Evolutionary conservation across 2,113 vertebrate species (phyloP).

Genomic region (Struthio camelus): DNA sequence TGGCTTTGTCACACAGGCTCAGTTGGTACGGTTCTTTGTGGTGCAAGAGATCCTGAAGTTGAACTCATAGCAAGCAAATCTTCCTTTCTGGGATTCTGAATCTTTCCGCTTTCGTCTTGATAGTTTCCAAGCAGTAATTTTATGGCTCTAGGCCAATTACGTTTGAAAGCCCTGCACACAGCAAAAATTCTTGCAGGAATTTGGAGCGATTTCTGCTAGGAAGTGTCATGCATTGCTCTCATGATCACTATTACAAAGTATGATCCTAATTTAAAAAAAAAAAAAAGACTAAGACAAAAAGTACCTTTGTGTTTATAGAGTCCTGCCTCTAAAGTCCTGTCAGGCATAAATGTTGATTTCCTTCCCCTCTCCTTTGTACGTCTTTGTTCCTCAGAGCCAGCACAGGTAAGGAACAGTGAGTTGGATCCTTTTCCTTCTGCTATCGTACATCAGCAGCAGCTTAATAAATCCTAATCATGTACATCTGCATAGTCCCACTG

Average conservation of each 20-base stretch:
- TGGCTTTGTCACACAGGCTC: neutral
- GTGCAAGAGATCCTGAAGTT: neutral
- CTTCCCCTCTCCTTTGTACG: neutral
- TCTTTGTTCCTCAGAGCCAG: neutral
- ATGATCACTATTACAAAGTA: slow-evolving; percentile 15
- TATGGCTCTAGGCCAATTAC: neutral
- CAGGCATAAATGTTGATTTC: neutral
- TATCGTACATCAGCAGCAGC: neutral
- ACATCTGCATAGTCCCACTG: neutral
- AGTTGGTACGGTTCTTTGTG: neutral
- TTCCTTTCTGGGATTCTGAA: neutral
- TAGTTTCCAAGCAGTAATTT: neutral
- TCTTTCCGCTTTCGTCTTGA: neutral
- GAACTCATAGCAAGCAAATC: neutral
- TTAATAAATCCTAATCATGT: neutral
- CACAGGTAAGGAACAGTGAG: neutral
- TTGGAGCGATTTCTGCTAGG: slow-evolving; percentile 29
- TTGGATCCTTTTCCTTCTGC: neutral
- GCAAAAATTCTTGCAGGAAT: slow-evolving; percentile 34
- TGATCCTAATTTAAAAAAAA: slow-evolving; percentile 12
- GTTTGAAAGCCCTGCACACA: neutral
- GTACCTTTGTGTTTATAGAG: slow-evolving; percentile 16
- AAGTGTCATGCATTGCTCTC: slow-evolving; percentile 35
- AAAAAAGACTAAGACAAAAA: neutral
- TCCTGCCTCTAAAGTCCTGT: neutral